Base-by-base conservation (phyloP, 2,888 invertebrate species). In the Watsonalla binaria region DNA sequence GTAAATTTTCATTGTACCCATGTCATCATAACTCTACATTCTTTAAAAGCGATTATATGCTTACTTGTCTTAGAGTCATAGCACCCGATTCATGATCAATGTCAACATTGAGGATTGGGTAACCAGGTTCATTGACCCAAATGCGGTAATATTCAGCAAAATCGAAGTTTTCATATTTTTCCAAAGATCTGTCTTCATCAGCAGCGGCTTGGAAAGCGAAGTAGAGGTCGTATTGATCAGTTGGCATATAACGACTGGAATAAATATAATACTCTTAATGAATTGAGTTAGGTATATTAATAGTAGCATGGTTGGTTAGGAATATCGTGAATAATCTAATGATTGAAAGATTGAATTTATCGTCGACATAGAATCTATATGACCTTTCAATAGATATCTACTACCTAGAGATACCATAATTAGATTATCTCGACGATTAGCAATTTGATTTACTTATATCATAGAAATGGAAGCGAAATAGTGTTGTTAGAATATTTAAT, bases 81-180 rank as follows among this genome's bases (percentile, higher is more conserved):
- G 57, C 66, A 46, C 84, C 82, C 5, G 76, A 80, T 0, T 63
- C 55, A 55, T 91, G 85, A 61, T 92, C 62, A 14, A 92, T 76
- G 0, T 77, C 70, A 0, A 94, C 92, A 4, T 74, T 86, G 2
- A 94, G 63, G 8, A 94, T 74, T 0, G 94, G 94, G 62, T 91
- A 93, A 0, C 94, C 94, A 37, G 92, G 82, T 59, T 93, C 90
- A 48, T 92, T 90, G 0, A 93, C 92, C 94, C 94, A 95, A 5
- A 91, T 82, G 11, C 86, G 83, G 72, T 93, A 93, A 52, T 93
- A 92, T 5, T 86, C 82, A 42, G 74, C 63, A 54, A 91, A 82
- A 45, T 81, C 60, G 63, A 92, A 90, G 45, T 78, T 57, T 0
- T 59, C 34, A 34, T 86, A 84, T n/a, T 68, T 69, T 6, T 56